phyloP scores from a whole-genome alignment of 2,113 vertebrate genomes.

The Taurulus bubalis region DNA sequence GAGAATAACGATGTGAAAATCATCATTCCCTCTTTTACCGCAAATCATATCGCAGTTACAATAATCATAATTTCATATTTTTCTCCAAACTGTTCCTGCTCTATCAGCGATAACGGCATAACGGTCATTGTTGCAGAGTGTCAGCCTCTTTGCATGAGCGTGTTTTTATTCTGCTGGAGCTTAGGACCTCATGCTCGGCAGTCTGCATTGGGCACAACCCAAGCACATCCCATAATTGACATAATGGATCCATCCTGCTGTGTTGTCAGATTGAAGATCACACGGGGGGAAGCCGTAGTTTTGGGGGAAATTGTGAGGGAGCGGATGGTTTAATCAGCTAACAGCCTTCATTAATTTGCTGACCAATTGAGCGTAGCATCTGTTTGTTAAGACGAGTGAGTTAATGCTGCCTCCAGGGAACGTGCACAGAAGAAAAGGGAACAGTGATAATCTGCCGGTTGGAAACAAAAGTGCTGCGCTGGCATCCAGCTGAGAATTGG shows the following conservation, averaged over 20 bases:
- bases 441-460: slow-evolving; percentile 24
- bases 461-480: slow-evolving; percentile 18
- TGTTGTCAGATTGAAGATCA: slow-evolving; percentile 1
- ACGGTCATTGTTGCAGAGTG: not conserved
- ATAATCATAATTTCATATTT: not conserved
- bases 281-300: slow-evolving; percentile 22
- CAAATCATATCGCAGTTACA: not conserved
- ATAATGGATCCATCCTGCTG: slow-evolving; percentile 14
- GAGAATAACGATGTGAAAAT: not conserved
- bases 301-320: slow-evolving; percentile 1
- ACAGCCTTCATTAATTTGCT: slow-evolving; percentile 63
- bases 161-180: not conserved
- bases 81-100: not conserved
- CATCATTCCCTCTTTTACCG: not conserved
- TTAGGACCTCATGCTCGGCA: not conserved
- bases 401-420: slow-evolving; percentile 30
- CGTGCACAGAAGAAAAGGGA: not conserved
- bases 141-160: not conserved
- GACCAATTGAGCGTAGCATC: slow-evolving; percentile 52
- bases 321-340: slow-evolving; percentile 66
- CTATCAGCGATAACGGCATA: not conserved
- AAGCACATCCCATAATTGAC: slow-evolving; percentile 11
- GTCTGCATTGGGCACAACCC: not conserved
- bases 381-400: slow-evolving; percentile 53
- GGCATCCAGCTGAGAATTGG: not conserved